Evolutionary conservation across 1,140 invertebrate species (phyloP), one percentile per base, ranked within the genome.

Genomic region (Bombus fervidus): DNA sequence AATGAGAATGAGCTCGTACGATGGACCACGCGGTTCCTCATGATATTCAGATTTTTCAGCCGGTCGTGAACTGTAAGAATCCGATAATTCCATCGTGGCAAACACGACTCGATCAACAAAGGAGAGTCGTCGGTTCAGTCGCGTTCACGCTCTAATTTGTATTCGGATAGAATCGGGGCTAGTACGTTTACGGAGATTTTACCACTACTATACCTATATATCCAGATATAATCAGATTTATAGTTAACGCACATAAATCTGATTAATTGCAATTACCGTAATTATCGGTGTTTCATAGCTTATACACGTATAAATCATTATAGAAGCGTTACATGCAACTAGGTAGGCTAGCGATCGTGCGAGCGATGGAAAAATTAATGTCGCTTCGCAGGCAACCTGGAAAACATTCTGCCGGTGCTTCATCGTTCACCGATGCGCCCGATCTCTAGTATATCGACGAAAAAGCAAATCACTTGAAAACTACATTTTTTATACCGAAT

Each of bases 161-260:
- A 77, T 69, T 34, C 43, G 80, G 59, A 66, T 68, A 78, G 71
- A 43, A 68, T 68, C 78, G 34, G 39, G 66, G 74, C 66, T 75
- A 53, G 53, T 57, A 66, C 80, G 83, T 81, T 86, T 79, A 75
- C 76, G 43, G 80, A 83, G 84, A 86, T 89, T 89, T 77, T 25
- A 80, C 57, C 83, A 77, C 86, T 89, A 89, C 86, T 82, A 68
- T 66, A 75, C 74, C 75, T 75, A 66, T 80, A 81, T 77, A 86
- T 39, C 72, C 62, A 76, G 73, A 77, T 89, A 77, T 86, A 69
- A 89, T 89, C 84, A 86, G 87, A 89, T 89, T 89, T 89, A 89
- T 89, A 83, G 80, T 89, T 89, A 83, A 89, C 88, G 77, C 57
- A 66, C 72, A 88, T 89, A 86, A 89, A 89, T 89, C 88, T 89